phyloP scores from a whole-genome alignment of 2,797 vertebrate genomes.

The Phylloscopus collybita region DNA sequence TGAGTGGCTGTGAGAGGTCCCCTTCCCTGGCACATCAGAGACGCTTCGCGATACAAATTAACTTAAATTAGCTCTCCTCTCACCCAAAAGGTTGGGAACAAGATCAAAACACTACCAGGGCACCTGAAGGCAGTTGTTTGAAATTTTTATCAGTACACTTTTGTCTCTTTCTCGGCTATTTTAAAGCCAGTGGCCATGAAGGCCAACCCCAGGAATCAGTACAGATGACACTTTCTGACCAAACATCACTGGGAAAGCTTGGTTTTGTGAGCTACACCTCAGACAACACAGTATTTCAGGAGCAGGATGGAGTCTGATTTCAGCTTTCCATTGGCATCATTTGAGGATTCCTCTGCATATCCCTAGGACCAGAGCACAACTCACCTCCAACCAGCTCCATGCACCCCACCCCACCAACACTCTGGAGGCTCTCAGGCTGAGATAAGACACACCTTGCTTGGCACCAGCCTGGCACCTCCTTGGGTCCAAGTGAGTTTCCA shows the following conservation, averaged over 20 bases:
- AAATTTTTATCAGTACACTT: neutral
- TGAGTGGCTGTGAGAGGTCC: neutral
- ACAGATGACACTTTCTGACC: neutral
- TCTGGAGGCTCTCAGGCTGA: neutral
- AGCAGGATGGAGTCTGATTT: neutral
- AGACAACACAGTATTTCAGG: neutral
- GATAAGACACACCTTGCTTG: neutral
- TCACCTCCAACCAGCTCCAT: neutral
- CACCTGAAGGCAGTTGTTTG: neutral
- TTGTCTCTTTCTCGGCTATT: neutral
- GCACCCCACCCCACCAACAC: neutral
- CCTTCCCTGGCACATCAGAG: neutral
- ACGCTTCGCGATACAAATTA: neutral
- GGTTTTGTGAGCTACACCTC: neutral
- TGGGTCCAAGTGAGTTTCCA: neutral
- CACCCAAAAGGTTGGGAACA: neutral
- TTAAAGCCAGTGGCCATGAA: neutral
- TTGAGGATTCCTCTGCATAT: neutral
- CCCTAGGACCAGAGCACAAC: neutral
- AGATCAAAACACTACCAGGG: neutral
- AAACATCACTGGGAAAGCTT: neutral
- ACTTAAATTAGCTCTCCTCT: constrained; percentile 14
- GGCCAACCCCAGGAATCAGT: neutral
- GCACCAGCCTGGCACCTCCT: neutral
- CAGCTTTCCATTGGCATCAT: neutral